A percentile compares a stretch with the other conserved stretches of the same genome.
phyloP scores from a whole-genome alignment of 2,888 invertebrate genomes.

The Metopia argyrocephala region DNA sequence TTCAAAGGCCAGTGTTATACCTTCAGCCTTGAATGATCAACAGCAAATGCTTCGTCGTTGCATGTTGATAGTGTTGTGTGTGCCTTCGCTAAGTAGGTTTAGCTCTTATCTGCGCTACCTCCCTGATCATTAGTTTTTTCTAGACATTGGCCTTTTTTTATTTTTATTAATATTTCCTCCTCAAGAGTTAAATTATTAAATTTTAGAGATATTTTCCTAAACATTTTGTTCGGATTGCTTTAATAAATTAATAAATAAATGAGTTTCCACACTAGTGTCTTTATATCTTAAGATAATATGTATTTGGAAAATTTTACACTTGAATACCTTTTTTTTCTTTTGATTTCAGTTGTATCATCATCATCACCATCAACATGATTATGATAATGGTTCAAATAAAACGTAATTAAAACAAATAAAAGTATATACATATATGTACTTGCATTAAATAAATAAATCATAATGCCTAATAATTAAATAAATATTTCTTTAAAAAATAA shows the following conservation, averaged over 20 bases:
- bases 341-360: neutral
- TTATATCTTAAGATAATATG: constrained; percentile 35
- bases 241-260: constrained; percentile 33
- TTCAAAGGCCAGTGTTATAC: too few species aligned
- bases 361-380: neutral
- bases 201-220: too few species aligned
- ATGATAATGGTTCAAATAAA: neutral
- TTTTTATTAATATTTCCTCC: too few species aligned
- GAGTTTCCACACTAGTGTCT: constrained; percentile 62
- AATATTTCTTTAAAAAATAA: neutral
- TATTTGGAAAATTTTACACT: constrained; percentile 48
- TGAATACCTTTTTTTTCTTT: constrained; percentile 43
- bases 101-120: too few species aligned
- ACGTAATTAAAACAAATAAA: neutral
- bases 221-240: too few species aligned
- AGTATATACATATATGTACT: neutral
- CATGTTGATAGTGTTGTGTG: too few species aligned
- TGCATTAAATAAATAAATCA: neutral
- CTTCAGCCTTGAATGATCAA: too few species aligned
- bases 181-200: too few species aligned
- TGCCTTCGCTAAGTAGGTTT: too few species aligned
- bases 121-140: too few species aligned
- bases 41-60: too few species aligned
- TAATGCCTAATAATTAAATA: neutral
- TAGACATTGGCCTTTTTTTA: too few species aligned